These are phyloP conservation scores for Nephrotoma flavescens DNA, from an alignment of 2,888 invertebrate genomes.

Conservation along the genomic window DNA sequence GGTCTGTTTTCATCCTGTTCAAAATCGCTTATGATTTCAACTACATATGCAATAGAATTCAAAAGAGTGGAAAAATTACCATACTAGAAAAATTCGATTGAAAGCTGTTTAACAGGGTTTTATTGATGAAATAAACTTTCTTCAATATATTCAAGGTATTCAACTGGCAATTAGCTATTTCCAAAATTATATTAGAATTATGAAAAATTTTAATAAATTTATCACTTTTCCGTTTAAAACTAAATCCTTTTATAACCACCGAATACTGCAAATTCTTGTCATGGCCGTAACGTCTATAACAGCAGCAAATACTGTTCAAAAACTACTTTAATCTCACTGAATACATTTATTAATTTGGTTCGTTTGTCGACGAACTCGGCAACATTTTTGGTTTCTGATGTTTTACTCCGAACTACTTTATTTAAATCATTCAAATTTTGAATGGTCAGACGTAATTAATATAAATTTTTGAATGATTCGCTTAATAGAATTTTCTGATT, in stretches of 20 bases:
- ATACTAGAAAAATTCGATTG: slow-evolving; percentile 15
- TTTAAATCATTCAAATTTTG: slow-evolving; percentile 14
- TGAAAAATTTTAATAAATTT: not conserved
- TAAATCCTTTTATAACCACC: not conserved
- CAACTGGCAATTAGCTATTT: not conserved
- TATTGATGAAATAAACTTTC: slow-evolving; percentile 6
- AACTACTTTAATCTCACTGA: slow-evolving; percentile 26
- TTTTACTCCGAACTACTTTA: not conserved
- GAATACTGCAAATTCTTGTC: not conserved
- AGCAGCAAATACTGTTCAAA: slow-evolving; percentile 54
- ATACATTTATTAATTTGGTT: slow-evolving; percentile 16
- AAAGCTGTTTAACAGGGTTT: slow-evolving; percentile 12
- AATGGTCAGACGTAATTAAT: slow-evolving; percentile 38
- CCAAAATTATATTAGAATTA: not conserved
- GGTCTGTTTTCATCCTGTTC: not conserved
- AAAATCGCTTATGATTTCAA: not conserved
- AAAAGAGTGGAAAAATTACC: slow-evolving; percentile 20
- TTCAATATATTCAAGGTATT: not conserved
- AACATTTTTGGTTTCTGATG: slow-evolving; percentile 17
- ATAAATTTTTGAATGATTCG: slow-evolving; percentile 40
- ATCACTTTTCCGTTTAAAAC: not conserved
- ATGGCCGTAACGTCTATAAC: slow-evolving; percentile 42
- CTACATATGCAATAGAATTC: not conserved
- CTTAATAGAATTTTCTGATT: slow-evolving; percentile 48
- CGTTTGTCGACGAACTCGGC: slow-evolving; percentile 12